Percentiles rank a stretch among this genome's conserved stretches.
Evolutionary conservation across 2,888 invertebrate genomes (phyloP).

Genomic region (Trissolcus japonicus): DNA sequence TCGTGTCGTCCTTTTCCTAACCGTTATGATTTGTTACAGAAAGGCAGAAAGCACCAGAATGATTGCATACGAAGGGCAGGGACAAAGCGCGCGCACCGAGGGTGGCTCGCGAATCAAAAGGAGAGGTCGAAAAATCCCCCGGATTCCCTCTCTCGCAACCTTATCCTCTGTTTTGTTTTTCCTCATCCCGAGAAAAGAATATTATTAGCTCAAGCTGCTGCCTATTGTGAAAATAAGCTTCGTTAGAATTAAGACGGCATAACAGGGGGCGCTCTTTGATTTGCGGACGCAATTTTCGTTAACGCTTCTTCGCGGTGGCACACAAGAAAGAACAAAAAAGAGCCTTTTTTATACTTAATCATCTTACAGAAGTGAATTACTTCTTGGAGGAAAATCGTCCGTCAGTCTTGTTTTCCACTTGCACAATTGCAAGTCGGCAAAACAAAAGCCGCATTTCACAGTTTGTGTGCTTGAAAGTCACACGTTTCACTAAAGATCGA

Average conservation of each 20-base stretch:
- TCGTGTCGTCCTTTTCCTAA: constrained; percentile 40
- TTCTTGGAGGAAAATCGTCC: neutral
- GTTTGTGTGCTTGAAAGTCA: no score
- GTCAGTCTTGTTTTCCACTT: neutral
- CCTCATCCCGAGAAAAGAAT: constrained; percentile 65
- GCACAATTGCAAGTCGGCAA: neutral
- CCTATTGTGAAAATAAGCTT: constrained; percentile 70
- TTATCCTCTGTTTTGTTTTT: constrained; percentile 55
- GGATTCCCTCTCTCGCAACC: constrained; percentile 51
- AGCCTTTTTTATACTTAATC: constrained; percentile 6
- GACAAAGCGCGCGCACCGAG: constrained; percentile 33
- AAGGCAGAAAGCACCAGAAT: constrained; percentile 42
- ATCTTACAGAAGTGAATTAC: neutral
- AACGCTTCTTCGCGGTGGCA: constrained; percentile 17
- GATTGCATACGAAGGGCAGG: constrained; percentile 50
- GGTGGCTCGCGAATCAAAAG: constrained; percentile 2
- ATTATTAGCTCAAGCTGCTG: constrained; percentile 73
- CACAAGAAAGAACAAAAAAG: constrained; percentile 3
- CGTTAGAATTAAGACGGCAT: constrained; percentile 57
- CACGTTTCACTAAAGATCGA: no score
- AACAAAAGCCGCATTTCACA: neutral
- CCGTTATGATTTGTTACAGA: constrained; percentile 41
- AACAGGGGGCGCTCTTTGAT: constrained; percentile 21
- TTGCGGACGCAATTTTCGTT: constrained; percentile 33
- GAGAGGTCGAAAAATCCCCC: constrained; percentile 24